Evolutionary conservation across 2,113 vertebrate species (phyloP).

Genomic region (Cygnus buccinator): DNA sequence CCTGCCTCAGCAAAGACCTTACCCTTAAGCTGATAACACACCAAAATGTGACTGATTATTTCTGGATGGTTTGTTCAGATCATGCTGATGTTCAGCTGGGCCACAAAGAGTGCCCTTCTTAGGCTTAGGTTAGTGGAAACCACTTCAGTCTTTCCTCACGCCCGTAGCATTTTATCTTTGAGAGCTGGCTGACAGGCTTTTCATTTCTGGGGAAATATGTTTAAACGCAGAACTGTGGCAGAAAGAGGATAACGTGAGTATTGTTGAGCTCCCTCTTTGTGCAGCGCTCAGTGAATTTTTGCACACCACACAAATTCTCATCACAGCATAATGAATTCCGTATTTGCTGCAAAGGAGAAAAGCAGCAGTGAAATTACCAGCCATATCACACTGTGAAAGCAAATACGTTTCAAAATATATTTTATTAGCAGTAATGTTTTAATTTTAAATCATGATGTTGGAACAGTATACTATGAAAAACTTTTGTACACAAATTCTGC

Average conservation of each 20-base stretch:
- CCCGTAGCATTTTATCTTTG: neutral
- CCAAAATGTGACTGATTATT: fast-evolving
- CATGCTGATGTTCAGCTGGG: neutral
- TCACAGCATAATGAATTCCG: neutral
- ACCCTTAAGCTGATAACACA: neutral
- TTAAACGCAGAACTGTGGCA: neutral
- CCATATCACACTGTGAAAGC: neutral
- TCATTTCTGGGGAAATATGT: neutral
- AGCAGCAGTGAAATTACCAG: neutral
- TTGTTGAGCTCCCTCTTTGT: neutral
- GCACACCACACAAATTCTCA: neutral
- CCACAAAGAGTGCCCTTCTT: neutral
- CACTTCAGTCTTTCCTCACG: neutral
- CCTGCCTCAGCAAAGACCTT: neutral
- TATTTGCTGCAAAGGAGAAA: neutral
- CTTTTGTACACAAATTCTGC: neutral
- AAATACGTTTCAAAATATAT: neutral
- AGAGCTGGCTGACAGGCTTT: neutral
- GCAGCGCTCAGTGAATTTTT: neutral
- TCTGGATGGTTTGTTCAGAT: neutral
- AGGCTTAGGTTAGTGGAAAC: too few relatives aligned
- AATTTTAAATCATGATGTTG: conserved; percentile 13
- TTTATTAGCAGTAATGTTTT: conserved; percentile 3
- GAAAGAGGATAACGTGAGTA: neutral
- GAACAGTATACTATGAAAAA: neutral